Evolutionary conservation across 23 tunicate genomes (phyloP), one percentile per base, ranked within the genome.

Genomic region (Phallusia fumigata): DNA sequence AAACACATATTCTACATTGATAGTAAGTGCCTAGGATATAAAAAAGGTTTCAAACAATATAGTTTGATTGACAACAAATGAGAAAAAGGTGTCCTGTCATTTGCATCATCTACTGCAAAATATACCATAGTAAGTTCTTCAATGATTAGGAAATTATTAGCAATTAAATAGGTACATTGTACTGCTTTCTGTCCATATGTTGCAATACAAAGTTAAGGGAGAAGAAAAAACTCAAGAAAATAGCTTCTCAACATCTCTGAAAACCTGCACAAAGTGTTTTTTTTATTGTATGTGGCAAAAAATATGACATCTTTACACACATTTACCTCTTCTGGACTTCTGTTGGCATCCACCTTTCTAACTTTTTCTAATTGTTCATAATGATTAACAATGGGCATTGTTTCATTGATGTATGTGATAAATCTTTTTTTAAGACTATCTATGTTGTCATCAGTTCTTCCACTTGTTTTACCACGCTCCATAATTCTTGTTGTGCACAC

Each of bases 401-500:
- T 95, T 53, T 92, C 88, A 40, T 47, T 80, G 19, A 76, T 51
- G 77, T 90, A 95, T 33, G 99, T 95, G 19, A 78, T n/a, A 64
- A 95, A 95, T 31, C 99, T 84, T 81, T 95, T 95, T 36, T 78
- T 50, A 47, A 95, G 76, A 64, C 96, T 86, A 64, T 95, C 96
- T 19, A 84, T 64, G 69, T 95, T 95, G 83, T 95, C 99, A 84
- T 95, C 99, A 40, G 85, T 90, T 30, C 99, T 84, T 11, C 99
- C 99, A 81, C 96, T 90, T 47, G 99, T 90, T 81, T 90, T 75
- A 0, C 85, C 96, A 11, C 99, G 65, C 47, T 95, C 87, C 52
- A 95, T 74, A 18, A 95, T 95, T 65, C 99, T 44, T 8, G 40
- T 76, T 36, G 90, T 91, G 74, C 99, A 95, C 30, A 90, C 91